These are phyloP conservation scores for Sminthurides bifidus DNA, from an alignment of 1,140 invertebrate species.

Conservation along the genomic window DNA sequence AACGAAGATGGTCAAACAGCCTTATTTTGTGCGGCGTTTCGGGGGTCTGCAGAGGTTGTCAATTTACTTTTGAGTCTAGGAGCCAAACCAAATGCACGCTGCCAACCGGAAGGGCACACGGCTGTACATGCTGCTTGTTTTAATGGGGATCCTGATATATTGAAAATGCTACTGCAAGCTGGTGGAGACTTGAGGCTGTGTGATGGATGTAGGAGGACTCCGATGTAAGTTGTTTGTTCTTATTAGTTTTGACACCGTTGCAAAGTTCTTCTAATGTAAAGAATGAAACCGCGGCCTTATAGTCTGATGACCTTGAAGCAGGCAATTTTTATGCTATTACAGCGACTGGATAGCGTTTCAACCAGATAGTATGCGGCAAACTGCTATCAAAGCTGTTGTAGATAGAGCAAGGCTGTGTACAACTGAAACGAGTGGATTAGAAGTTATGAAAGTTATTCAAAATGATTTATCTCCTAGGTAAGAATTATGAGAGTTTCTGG, in stretches of 20 bases:
- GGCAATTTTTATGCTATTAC: no score
- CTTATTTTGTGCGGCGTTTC: conserved; percentile 39
- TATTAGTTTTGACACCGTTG: background rate
- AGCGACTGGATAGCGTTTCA: conserved; percentile 36
- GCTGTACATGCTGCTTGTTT: conserved; percentile 39
- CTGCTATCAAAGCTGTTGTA: conserved; percentile 16
- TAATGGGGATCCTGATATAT: conserved; percentile 35
- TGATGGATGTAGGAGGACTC: conserved; percentile 33
- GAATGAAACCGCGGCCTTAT: no score
- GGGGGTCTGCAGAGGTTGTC: conserved; percentile 34
- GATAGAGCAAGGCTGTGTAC: conserved; percentile 18
- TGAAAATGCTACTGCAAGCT: conserved; percentile 36
- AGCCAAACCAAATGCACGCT: conserved; percentile 39
- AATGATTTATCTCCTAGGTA: conserved; percentile 1
- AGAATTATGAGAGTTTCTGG: no score
- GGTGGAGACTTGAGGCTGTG: conserved; percentile 40
- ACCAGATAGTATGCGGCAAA: conserved; percentile 20
- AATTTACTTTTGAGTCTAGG: conserved; percentile 37
- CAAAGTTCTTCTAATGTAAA: background rate
- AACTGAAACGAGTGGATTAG: conserved; percentile 10
- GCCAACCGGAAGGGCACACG: conserved; percentile 35
- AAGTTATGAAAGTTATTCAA: conserved; percentile 10
- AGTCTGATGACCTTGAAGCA: no score
- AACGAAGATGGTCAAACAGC: conserved; percentile 40
- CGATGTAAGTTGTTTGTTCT: conserved; percentile 12